Base-by-base conservation (phyloP, 2,888 invertebrate species). In the Margaritifera margaritifera region DNA sequence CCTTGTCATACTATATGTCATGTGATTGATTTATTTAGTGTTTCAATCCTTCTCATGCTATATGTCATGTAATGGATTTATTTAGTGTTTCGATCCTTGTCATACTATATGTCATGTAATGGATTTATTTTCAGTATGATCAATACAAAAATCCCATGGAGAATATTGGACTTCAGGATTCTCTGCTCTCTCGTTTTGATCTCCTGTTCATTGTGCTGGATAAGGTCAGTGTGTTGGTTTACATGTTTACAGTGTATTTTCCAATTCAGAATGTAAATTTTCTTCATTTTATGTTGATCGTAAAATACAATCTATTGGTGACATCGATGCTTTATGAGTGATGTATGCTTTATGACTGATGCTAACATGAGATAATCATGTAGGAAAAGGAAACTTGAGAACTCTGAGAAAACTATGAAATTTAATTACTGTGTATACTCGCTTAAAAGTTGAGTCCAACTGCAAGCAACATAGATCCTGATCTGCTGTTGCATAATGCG, bases 101-200 rank as follows among this genome's bases (percentile, higher is more conserved):
- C 42, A 42, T 42, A 15, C 15, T 15, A 42, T 42, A 42, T 42
- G 15, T 42, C 15, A 42, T 42, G 27, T 27, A 27, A 27, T 24
- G 15, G 55, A n/a, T 58, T 69, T 70, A 66, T 72, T 90, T 91
- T 6, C 90, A 97, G 95, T 99, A 99, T 87, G 97, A 99, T 91
- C 97, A 97, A 87, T 99, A 97, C 91, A 99, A 98, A 91, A 96
- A 98, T 0, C 99, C 99, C 0, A 99, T 99, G 99, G 99, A 99
- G 90, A 99, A 99, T 91, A 99, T 99, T 86, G 99, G 98, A 0
- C 92, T 99, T 56, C 99, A 99, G 91, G 90, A 90, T 74, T 90
- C 90, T 0, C 90, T 99, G 74, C 92, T 99, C 54, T 99, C 99
- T 0, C 97, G 99, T 92, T 99, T 99, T 91, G 99, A 99, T 93